Evolutionary conservation across 2,888 invertebrate genomes (phyloP).

Genomic region (Tetheella fluctuosa): DNA sequence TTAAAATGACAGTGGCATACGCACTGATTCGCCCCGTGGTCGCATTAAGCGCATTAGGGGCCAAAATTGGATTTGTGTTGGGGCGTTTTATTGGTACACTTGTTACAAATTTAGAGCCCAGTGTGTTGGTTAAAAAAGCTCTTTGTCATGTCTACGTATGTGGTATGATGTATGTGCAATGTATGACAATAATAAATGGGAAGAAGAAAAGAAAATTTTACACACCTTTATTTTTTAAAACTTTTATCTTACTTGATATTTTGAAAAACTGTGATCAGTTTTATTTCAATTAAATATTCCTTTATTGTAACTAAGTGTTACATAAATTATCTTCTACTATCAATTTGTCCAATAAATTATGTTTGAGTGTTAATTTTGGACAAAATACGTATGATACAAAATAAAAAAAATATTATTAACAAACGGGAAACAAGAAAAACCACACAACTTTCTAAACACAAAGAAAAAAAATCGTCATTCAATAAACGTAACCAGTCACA

Average conservation of each 20-base stretch:
- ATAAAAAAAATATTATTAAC: no score
- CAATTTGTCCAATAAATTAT: no score
- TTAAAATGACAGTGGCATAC: constrained; percentile 83
- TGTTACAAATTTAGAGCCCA: constrained; percentile 74
- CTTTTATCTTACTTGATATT: not conserved
- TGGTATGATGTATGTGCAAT: not conserved
- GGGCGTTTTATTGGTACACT: constrained; percentile 82
- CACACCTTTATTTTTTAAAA: not conserved
- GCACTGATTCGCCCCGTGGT: constrained; percentile 82
- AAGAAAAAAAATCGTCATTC: constrained; percentile 28
- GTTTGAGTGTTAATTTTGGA: no score
- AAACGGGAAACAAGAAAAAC: not conserved
- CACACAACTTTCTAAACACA: not conserved
- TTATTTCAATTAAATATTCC: no score
- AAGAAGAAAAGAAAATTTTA: not conserved
- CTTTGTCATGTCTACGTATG: constrained; percentile 39
- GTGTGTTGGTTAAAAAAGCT: constrained; percentile 65
- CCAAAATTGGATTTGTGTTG: constrained; percentile 79
- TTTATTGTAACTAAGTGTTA: no score
- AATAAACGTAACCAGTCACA: constrained; percentile 40
- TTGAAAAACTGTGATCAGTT: no score
- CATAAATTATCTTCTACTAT: no score
- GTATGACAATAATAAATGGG: not conserved
- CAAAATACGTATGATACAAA: no score
- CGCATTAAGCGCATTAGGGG: constrained; percentile 81